Base-by-base conservation (phyloP, 2,797 vertebrate genomes). In the Micropoecilia bifurca region DNA sequence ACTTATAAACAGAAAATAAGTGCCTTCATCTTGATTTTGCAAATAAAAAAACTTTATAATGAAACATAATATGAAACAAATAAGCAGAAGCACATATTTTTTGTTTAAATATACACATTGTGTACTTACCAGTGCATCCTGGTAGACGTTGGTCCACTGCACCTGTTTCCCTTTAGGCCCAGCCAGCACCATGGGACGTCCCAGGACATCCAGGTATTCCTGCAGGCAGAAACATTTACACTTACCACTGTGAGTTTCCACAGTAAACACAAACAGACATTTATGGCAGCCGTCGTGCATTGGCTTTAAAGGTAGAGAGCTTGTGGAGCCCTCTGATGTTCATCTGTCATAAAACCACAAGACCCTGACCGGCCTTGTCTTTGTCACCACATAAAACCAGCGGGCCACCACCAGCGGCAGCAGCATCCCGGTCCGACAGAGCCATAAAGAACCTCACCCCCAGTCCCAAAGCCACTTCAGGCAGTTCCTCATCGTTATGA, bases 71-170 rank as follows among this genome's bases (percentile, higher is more conserved):
- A 53, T 53, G 6, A 39, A 68, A 68, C 3, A 45, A 16, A 46
- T 71, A 0, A 59, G n/a, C 55, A 59, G 28, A 71, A 28, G 16
- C 6, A 46, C 28, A 16, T 28, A 18, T 28, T 14, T 25, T 69
- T n/a, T 46, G 41, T 16, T 18, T 69, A 6, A 45, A 69, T 43
- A 25, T 25, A 14, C 39, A 45, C 16, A 18, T 46, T 18, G 43
- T 22, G 6, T 39, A 77, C 84, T 82, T 89, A 99, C 98, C 97
- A 99, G 94, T 7, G 98, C 98, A 71, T 99, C 99, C 92, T 99
- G 98, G 90, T 99, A 99, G 79, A 99, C 98, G 0, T 99, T 99
- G 36, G 99, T 99, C 99, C 99, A 99, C 84, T 97, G 98, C 88
- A 99, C 98, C 90, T 99, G 97, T 91, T 99, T 99, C 86, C 98